Evolutionary conservation across 2,113 vertebrate genomes (phyloP).

Genomic region (Sprattus sprattus): DNA sequence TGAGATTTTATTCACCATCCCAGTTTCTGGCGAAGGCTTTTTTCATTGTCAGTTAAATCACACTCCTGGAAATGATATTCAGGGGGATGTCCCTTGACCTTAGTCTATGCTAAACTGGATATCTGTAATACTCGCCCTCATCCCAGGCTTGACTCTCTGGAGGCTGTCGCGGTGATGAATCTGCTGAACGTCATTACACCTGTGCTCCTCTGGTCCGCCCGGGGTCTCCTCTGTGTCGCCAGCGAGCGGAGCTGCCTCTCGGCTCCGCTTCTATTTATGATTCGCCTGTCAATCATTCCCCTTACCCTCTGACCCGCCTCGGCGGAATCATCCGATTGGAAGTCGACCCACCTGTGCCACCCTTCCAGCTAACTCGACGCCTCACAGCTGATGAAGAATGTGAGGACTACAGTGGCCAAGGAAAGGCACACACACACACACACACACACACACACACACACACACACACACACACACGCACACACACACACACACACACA

Average conservation of each 20-base stretch:
- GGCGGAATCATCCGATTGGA: not conserved
- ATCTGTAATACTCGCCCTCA: not conserved
- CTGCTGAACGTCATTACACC: not conserved
- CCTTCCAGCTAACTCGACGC: not conserved
- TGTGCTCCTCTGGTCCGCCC: not conserved
- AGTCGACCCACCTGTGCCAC: not conserved
- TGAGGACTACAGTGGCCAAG: not conserved
- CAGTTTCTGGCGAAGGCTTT: not conserved
- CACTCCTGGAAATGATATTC: not conserved
- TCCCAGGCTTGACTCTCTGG: not conserved
- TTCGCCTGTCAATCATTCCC: not conserved
- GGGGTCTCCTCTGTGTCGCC: not conserved
- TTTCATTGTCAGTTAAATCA: slow-evolving; percentile 1
- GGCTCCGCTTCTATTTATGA: not conserved
- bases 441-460: not conserved
- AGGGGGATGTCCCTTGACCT: not conserved
- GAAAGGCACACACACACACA: not conserved
- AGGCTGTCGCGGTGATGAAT: not conserved
- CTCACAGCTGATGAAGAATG: not conserved
- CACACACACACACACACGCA: not conserved
- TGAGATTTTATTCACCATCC: not conserved
- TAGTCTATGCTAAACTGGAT: not conserved
- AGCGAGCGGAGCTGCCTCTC: not conserved
- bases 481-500: slow-evolving; percentile 29
- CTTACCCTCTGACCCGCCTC: not conserved